Conservation (phyloP, 2,888 invertebrate species). For the Volucella inanis region DNA sequence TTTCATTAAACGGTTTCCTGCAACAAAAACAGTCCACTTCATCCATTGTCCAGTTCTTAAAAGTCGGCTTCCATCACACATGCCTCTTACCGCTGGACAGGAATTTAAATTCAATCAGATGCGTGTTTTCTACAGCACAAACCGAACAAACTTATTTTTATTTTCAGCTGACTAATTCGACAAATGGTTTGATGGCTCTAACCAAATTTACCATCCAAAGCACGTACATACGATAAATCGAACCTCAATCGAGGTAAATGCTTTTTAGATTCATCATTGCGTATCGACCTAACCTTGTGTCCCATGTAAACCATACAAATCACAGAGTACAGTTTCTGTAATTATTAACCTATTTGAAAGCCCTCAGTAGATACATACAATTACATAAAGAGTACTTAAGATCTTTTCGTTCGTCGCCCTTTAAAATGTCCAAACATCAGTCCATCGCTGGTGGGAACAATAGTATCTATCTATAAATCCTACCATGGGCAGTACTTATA, state of each 20-base stretch:
- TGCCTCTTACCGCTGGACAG: too few species aligned
- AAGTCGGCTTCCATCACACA: too few species aligned
- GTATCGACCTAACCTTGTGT: background rate
- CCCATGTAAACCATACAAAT: background rate
- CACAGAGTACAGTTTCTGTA: conserved; percentile 5
- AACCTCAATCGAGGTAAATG: conserved; percentile 28
- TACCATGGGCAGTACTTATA: background rate
- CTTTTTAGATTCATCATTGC: conserved; percentile 42
- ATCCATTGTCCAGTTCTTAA: too few species aligned
- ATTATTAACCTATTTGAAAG: conserved; percentile 2
- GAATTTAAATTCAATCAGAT: too few species aligned
- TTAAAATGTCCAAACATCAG: background rate
- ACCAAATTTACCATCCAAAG: conserved; percentile 6
- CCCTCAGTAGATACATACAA: background rate
- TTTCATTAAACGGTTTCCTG: too few species aligned
- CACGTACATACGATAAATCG: conserved; percentile 47
- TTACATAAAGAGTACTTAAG: background rate
- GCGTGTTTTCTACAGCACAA: too few species aligned
- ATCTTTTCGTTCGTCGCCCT: conserved; percentile 26
- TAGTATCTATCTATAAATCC: background rate
- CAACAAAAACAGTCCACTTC: too few species aligned
- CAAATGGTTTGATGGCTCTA: conserved; percentile 3
- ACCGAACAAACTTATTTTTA: too few species aligned
- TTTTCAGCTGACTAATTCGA: too few species aligned
- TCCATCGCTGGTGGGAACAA: conserved; percentile 28